phyloP scores from a whole-genome alignment of 2,113 vertebrate genomes.

The Elachura formosa region DNA sequence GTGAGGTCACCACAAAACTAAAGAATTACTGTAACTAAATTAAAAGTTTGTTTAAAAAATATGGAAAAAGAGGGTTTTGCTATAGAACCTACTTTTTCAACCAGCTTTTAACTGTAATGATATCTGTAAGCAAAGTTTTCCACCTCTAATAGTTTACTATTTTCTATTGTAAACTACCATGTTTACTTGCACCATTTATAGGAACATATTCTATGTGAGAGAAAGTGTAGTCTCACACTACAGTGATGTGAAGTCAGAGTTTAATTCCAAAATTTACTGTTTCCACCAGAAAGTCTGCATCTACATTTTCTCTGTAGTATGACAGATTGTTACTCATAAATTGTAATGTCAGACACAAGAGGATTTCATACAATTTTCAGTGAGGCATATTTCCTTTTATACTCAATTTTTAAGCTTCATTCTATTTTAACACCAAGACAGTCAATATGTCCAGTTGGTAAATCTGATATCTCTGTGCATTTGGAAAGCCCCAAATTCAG shows the following conservation, averaged over 20 bases:
- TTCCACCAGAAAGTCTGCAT: not conserved
- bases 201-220: not conserved
- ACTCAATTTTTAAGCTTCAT: not conserved
- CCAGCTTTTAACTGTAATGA: not conserved
- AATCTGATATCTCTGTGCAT: not conserved
- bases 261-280: not conserved
- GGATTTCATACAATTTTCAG: not conserved
- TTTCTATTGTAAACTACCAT: not conserved
- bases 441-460: not conserved
- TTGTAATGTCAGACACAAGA: not conserved
- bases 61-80: not conserved
- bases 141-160: rapidly evolving
- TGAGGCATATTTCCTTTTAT: not conserved
- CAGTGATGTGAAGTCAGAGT: not conserved
- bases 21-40: not conserved
- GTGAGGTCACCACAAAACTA: not conserved
- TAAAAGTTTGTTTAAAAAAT: not conserved
- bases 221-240: not conserved
- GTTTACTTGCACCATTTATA: not conserved
- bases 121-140: not conserved
- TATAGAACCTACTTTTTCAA: not conserved
- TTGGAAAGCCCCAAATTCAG: not conserved
- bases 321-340: not conserved
- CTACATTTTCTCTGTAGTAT: not conserved
- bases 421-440: not conserved